phyloP scores from a whole-genome alignment of 2,888 invertebrate species.

The Mermis nigrescens region DNA sequence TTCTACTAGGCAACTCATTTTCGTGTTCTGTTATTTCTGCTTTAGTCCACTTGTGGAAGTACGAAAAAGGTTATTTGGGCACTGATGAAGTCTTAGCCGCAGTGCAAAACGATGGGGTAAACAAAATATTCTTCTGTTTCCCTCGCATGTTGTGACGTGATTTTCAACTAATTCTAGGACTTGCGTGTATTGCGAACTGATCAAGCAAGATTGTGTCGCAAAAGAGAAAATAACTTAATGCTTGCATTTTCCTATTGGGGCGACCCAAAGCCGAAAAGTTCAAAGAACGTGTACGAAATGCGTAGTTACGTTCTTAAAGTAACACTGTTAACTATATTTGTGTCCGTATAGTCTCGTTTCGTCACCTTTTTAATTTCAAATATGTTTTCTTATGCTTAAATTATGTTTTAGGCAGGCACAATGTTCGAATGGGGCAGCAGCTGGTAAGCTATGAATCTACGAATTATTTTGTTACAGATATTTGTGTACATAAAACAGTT shows the following conservation, averaged over 20 bases:
- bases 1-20: constrained; percentile 9
- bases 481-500: too few relatives aligned
- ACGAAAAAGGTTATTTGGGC: constrained; percentile 70
- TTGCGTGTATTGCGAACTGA: constrained; percentile 29
- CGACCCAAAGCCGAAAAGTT: constrained; percentile 52
- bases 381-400: not conserved
- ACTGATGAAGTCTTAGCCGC: constrained; percentile 24
- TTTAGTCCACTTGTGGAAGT: constrained; percentile 72
- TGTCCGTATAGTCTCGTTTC: too few relatives aligned
- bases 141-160: constrained; percentile 20
- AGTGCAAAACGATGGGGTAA: constrained; percentile 26
- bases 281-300: constrained; percentile 76
- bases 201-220: constrained; percentile 39
- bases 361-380: too few relatives aligned
- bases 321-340: constrained; percentile 45
- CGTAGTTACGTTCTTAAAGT: constrained; percentile 66
- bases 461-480: constrained; percentile 15
- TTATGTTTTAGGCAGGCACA: constrained; percentile 54
- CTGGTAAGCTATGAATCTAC: constrained; percentile 40
- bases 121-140: constrained; percentile 6
- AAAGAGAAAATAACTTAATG: constrained; percentile 73
- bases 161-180: constrained; percentile 19
- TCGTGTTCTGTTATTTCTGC: not conserved
- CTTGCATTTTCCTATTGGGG: constrained; percentile 90
- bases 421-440: constrained; percentile 99